Evolutionary conservation across 2,888 invertebrate genomes (phyloP).

Genomic region (Netelia inedita): DNA sequence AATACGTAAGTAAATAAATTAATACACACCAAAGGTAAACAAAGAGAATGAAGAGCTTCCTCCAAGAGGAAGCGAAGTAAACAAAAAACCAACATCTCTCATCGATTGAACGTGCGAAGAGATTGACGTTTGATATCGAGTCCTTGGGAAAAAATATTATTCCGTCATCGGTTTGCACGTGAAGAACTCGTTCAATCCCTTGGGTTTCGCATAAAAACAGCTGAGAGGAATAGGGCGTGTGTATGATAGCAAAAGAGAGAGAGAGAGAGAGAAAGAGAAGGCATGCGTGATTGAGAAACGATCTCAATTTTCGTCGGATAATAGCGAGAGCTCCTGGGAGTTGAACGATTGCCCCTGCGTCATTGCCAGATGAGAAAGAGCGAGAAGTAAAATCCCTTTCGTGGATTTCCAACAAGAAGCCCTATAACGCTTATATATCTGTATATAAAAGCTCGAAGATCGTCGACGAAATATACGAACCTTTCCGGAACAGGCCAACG

Average conservation of each 20-base stretch:
- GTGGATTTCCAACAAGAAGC: background rate
- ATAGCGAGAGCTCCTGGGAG: conserved; percentile 14
- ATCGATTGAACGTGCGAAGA: background rate
- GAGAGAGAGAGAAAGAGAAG: background rate
- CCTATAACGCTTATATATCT: background rate
- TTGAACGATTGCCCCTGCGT: conserved; percentile 46
- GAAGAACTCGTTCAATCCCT: conserved; percentile 30
- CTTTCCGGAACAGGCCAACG: conserved; percentile 31
- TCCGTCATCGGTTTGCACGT: background rate
- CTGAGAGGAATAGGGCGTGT: no score
- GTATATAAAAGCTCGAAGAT: conserved; percentile 10
- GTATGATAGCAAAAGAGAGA: no score
- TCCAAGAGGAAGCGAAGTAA: background rate
- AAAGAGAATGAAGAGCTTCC: background rate
- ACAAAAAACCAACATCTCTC: conserved; percentile 2
- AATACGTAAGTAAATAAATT: conserved; percentile 3
- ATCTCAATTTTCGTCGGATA: conserved; percentile 33
- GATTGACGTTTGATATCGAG: conserved; percentile 41
- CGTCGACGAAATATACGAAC: conserved; percentile 52
- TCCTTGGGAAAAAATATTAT: background rate
- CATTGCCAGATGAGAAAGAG: conserved; percentile 42
- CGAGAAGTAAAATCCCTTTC: conserved; percentile 51
- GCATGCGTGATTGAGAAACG: conserved; percentile 37
- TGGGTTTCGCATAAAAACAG: background rate
- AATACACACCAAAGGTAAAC: background rate